Base-by-base conservation (phyloP, 2,888 invertebrate species). In the Agrilus biguttatus region DNA sequence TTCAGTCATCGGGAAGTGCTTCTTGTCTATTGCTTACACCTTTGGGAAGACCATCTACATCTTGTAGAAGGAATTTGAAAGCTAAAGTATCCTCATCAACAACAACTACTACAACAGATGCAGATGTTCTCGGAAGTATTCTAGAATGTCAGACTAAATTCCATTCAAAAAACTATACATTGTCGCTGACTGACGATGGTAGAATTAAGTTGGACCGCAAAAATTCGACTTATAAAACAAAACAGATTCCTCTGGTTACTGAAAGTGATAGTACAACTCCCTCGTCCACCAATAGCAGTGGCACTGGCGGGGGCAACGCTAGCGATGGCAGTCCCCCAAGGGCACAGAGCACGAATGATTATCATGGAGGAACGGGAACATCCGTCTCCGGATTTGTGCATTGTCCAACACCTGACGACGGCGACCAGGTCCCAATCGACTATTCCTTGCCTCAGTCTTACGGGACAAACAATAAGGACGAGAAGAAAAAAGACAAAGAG, bases 141-240 rank as follows among this genome's bases (percentile, higher is more conserved):
- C 65, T 87, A 54, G 75, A 77, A 48, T 73, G 75, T 51, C 86
- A 86, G 61, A 73, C 78, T 40, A 69, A 77, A 45, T 74, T 84
- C 65, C 80, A 82, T 58, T 78, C 80, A 6, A 78, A 74, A 47
- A 71, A 75, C 39, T 69, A 75, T 19, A 62, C 75, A 3, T 68
- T 78, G 7, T 72, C 73, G 0, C 54, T 79, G 1, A 70, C 75
- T 36, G 70, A 73, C 3, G 77, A 79, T 53, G 85, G 84, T 1
- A 74, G 71, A 14, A 58, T 84, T 1, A 65, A 73, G 45, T 70
- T 80, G 8, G 68, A 70, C 37, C n/a, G 42, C 38, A 34, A 28
- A 10, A 28, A 28, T 4, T 28, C 10, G 12, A 8, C 3, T 2
- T 37, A 41, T 14, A 43, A 63, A 19, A 70, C 77, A 56, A 74